Percentiles rank a stretch among this genome's conserved stretches.
These are phyloP conservation scores for Oreochromis tanganicae DNA, from an alignment of 2,113 vertebrate genomes.

Conservation along the genomic window DNA sequence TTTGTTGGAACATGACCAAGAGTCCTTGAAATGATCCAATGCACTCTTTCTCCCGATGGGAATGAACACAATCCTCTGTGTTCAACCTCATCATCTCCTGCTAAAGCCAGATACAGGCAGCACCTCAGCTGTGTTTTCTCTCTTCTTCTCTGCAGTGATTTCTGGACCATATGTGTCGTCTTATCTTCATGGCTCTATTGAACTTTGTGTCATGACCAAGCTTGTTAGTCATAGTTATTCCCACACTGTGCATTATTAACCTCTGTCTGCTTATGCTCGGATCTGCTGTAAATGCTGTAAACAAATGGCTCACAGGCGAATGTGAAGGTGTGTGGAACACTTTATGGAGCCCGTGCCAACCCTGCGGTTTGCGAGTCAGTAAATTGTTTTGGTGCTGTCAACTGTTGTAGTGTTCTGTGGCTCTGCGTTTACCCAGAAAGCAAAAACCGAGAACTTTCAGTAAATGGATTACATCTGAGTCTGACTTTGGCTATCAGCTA, in stretches of 20 bases:
- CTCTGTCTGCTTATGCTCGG: background rate
- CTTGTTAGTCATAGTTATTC: slow-evolving; percentile 1
- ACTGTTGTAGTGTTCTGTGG: background rate
- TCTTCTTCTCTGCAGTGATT: background rate
- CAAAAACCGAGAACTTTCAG: background rate
- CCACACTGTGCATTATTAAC: background rate
- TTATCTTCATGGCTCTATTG: slow-evolving; percentile 18
- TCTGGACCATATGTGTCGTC: background rate
- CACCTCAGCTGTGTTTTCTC: background rate
- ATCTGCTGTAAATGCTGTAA: background rate
- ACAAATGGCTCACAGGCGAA: background rate
- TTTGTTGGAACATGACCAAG: slow-evolving; percentile 18
- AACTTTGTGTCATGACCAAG: slow-evolving; percentile 8
- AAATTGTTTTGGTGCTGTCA: background rate
- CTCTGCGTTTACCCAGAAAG: background rate
- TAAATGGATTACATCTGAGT: background rate
- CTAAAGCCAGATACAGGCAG: background rate
- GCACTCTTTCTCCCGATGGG: background rate
- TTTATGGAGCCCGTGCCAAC: background rate
- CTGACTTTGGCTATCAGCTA: background rate
- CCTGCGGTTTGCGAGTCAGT: background rate
- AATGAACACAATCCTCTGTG: background rate
- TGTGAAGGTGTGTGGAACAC: background rate
- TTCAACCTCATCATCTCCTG: background rate
- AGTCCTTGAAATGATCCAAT: background rate